Conservation (phyloP, 2,797 vertebrate genomes). For the Phalanger gymnotis region DNA sequence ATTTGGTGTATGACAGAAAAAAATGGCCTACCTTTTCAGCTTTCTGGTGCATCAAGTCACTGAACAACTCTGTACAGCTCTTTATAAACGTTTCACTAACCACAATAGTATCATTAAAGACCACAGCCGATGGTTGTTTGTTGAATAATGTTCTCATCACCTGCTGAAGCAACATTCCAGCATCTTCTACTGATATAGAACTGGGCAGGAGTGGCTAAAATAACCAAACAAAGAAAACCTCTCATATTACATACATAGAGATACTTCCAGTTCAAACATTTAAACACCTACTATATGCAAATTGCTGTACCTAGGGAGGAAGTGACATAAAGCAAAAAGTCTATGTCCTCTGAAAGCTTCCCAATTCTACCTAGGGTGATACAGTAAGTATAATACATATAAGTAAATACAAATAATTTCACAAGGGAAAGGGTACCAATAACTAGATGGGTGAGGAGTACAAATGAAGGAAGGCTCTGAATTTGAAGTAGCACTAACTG, state of each 20-base stretch:
- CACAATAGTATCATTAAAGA: conserved; percentile 91
- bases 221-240: conserved; percentile 59
- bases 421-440: background rate
- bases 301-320: background rate
- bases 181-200: conserved; percentile 92
- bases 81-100: conserved; percentile 95
- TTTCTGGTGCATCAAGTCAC: conserved; percentile 92
- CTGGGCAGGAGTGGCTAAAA: conserved; percentile 92
- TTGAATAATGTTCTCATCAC: conserved; percentile 91
- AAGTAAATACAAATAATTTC: background rate
- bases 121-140: conserved; percentile 86
- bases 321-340: background rate
- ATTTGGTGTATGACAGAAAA: conserved; percentile 2
- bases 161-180: conserved; percentile 92
- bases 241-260: conserved; percentile 18
- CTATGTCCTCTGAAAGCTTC: background rate
- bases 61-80: conserved; percentile 90
- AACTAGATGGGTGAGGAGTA: background rate
- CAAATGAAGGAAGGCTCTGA: background rate
- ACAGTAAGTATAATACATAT: background rate
- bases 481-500: background rate
- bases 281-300: conserved; percentile 13
- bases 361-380: background rate
- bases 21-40: conserved; percentile 91
- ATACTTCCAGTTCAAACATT: conserved; percentile 21